A percentile compares a stretch with the other conserved stretches of the same genome.
Conservation (phyloP, 2,113 vertebrate species). For the Steatornis caripensis region DNA sequence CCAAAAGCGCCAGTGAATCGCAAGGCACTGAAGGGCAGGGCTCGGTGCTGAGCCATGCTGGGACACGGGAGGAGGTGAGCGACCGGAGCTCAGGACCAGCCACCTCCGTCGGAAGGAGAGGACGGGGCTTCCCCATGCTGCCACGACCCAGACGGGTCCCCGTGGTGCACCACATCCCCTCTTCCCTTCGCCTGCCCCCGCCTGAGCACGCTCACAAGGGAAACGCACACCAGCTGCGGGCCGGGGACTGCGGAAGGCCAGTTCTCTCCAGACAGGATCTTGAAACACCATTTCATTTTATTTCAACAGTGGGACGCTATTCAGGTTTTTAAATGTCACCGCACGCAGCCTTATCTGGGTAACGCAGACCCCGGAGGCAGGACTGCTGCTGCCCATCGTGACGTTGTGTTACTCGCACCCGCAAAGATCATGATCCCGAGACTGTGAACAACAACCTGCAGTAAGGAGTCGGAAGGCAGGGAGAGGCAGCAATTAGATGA, state of each 20-base stretch:
- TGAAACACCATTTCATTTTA: neutral
- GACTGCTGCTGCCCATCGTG: neutral
- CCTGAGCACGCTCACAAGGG: neutral
- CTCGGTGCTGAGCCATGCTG: accelerated
- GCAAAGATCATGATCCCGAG: neutral
- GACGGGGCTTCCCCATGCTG: neutral
- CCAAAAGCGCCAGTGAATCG: neutral
- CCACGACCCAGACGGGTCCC: neutral
- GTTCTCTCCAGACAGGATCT: neutral
- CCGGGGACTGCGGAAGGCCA: neutral
- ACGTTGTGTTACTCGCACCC: neutral
- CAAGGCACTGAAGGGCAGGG: neutral
- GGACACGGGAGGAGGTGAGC: neutral
- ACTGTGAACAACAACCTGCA: neutral
- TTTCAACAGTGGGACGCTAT: neutral
- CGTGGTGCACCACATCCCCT: accelerated
- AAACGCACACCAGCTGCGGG: neutral
- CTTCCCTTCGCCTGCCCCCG: neutral
- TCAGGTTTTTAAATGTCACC: neutral
- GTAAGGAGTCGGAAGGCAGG: neutral
- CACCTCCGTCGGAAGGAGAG: neutral
- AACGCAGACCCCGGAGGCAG: neutral
- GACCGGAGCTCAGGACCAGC: neutral
- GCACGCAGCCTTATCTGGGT: accelerated
- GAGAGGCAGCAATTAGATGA: neutral